Conservation (phyloP, 2,113 vertebrate genomes). For the Rhabdomys dilectus region DNA sequence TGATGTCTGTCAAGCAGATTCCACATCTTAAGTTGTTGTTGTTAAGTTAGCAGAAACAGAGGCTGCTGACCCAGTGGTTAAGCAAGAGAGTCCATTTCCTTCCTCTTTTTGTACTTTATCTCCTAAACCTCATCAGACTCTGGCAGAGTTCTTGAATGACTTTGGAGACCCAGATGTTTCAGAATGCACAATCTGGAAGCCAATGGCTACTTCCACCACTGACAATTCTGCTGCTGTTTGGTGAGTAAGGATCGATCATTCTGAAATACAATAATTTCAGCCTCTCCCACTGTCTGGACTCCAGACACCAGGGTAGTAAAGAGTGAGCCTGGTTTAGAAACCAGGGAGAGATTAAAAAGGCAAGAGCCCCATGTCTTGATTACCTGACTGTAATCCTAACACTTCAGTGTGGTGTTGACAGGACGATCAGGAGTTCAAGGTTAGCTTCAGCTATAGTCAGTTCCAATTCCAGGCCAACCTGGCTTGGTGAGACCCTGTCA, state of each 20-base stretch:
- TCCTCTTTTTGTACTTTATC: slow-evolving; percentile 52
- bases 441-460: neutral
- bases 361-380: neutral
- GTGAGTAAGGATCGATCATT: slow-evolving; percentile 2
- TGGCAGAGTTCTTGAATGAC: neutral
- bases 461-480: neutral
- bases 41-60: neutral
- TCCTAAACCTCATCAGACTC: neutral
- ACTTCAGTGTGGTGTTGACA: neutral
- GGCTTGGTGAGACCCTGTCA: neutral
- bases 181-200: neutral
- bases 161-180: neutral
- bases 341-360: neutral
- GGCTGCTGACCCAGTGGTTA: neutral
- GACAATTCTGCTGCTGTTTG: slow-evolving; percentile 47
- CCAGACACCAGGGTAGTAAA: neutral
- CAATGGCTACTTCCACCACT: slow-evolving; percentile 29
- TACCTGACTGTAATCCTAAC: neutral
- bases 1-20: neutral
- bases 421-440: neutral
- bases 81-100: slow-evolving; percentile 24
- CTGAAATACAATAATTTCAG: neutral
- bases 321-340: neutral
- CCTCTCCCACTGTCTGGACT: neutral
- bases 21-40: neutral